Base-by-base conservation (phyloP, 2,888 invertebrate species). In the Drosophila kuntzei region DNA sequence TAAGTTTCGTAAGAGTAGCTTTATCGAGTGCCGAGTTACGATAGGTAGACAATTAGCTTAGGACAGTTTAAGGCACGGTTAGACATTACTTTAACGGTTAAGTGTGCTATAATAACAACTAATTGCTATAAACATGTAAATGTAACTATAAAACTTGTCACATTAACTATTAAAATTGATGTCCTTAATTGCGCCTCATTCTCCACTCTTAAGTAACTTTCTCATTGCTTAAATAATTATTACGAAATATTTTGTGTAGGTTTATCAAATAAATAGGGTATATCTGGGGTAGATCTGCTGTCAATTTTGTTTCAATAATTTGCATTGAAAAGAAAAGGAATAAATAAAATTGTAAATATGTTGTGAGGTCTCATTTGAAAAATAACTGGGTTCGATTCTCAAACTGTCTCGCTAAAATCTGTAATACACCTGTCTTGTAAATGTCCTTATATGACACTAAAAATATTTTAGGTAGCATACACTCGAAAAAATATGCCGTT, bases 21-120 rank as follows among this genome's bases (percentile, higher is more conserved):
- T 18, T 46, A 18, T 29, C 16, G 12, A 29, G 46, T 46, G 46
- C 6, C 46, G 12, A 46, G 46, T 46, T 25, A 46, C 44, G 27
- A 27, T 46, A 6, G 25, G 6, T 29, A 16, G 27, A 12, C 12
- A 46, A 16, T 46, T 16, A 12, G 6, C 14, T 46, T 3, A 11
- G 16, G 27, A 12, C 4, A 12, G 27, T 46, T 29, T 18, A 7
- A 16, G 27, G 11, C 27, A n/a, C 43, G 27, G 1, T 27, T 27
- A 27, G 27, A 27, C 27, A 44, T 46, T 7, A 18, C 16, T 11
- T 16, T 16, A 29, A 29, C 9, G 16, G 29, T 14, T 14, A 16
- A 1, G 18, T 6, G 20, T 20, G 4, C 18, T 12, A 6, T 16
- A 47, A 12, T 18, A 29, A 29, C 5, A 16, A 3, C 12, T 16